Evolutionary conservation across 2,888 invertebrate species (phyloP).

Genomic region (Oxystoma pomonae): DNA sequence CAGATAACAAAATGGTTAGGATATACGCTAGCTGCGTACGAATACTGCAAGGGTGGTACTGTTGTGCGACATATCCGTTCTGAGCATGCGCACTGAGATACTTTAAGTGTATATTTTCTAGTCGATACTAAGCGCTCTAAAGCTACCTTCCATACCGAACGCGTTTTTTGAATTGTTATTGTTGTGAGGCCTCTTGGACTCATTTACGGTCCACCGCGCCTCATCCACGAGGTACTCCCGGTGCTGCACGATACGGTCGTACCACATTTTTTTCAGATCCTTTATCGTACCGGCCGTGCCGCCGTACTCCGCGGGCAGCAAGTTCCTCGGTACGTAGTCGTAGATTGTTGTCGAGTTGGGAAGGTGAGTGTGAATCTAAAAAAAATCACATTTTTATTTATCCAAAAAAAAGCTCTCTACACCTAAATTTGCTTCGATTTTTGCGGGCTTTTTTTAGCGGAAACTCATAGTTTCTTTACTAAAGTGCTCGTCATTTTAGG

Average conservation of each 20-base stretch:
- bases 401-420: not conserved
- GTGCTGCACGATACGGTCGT: conserved; percentile 56
- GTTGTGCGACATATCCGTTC: too few species aligned
- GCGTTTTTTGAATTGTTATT: conserved; percentile 41
- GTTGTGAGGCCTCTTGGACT: conserved; percentile 47
- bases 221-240: conserved; percentile 53
- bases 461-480: too few species aligned
- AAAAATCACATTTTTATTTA: conserved; percentile 21
- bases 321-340: conserved; percentile 59
- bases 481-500: too few species aligned
- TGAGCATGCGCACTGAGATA: too few species aligned
- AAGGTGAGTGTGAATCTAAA: conserved; percentile 65
- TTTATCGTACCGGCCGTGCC: conserved; percentile 60
- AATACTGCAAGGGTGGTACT: too few species aligned
- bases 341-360: conserved; percentile 62
- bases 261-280: conserved; percentile 60
- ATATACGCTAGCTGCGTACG: too few species aligned
- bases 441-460: too few species aligned
- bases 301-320: conserved; percentile 66
- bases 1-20: too few species aligned
- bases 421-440: too few species aligned
- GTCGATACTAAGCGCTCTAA: conserved; percentile 56
- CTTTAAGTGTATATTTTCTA: conserved; percentile 34
- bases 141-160: conserved; percentile 53
- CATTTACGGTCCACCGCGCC: conserved; percentile 58